Base-by-base conservation (phyloP, 2,888 invertebrate species). In the Tuta absoluta region DNA sequence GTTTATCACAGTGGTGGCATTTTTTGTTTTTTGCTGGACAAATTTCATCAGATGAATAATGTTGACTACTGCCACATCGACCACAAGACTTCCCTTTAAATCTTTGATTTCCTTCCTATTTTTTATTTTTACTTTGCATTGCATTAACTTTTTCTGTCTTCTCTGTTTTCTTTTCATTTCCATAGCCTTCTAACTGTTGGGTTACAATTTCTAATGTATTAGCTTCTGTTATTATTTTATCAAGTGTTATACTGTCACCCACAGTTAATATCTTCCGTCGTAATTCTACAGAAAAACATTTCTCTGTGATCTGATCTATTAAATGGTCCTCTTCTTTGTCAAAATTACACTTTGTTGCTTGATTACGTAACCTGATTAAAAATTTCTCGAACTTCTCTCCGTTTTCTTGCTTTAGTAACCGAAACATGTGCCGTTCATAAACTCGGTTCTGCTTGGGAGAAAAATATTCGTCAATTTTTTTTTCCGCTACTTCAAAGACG, bases 21-120 rank as follows among this genome's bases (percentile, higher is more conserved):
- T 58, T 67, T 53, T 67, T 69, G 2, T 48, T n/a, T 58, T 53
- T 66, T 12, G 70, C 72, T 23, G 68, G 68, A 57, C 70, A 72
- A 28, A 62, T 14, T 10, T 51, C 19, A 53, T 65, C 45, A 41
- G 17, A 41, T 5, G 53, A 41, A 4, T n/a, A 49, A 57, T 68
- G 66, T 8, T 11, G 17, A 19, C 12, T 33, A 41, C 56, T 57
- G 2, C 65, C 67, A 64, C 65, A 66, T 37, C 69, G 68, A 12
- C 49, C 59, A 59, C 67, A 68, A 12, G 41, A 41, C 41, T 41
- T 41, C 41, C 38, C 64, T 61, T 17, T 38, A 0, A 10, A 12
- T 41, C 41, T 41, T 64, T 7, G n/a, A 59, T 23, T 24, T 12
- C n/a, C 33, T 19, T 49, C 21, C 37, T 3, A 0, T 41, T 62